Conservation (phyloP, 2,113 vertebrate genomes). For the Amia ocellicauda region DNA sequence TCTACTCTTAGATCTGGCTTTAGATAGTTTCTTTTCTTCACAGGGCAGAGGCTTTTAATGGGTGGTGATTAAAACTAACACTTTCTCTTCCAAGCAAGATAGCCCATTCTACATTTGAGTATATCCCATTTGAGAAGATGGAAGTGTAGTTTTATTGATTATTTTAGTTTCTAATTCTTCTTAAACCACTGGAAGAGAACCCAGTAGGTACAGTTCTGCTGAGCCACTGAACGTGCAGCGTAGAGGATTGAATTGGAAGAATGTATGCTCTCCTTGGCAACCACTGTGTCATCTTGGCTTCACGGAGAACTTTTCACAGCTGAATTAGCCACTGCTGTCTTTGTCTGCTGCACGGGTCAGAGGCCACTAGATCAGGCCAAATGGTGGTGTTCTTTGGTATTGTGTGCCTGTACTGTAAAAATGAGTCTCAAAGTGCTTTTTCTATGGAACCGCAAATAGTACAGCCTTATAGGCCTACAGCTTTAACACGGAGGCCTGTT, state of each 20-base stretch:
- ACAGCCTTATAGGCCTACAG: no score
- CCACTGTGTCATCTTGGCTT: constrained; percentile 7
- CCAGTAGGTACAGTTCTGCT: background rate
- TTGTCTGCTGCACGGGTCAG: background rate
- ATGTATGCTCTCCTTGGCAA: constrained; percentile 22
- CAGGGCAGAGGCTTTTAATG: background rate
- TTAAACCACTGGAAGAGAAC: background rate
- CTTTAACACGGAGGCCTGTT: no score
- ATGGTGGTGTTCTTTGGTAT: constrained; percentile 11
- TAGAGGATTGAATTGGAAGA: constrained; percentile 14
- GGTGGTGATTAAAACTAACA: background rate
- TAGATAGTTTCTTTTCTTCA: background rate
- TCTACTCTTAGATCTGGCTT: background rate
- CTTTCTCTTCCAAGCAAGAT: background rate
- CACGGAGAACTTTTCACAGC: constrained; percentile 5
- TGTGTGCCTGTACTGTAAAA: constrained; percentile 3
- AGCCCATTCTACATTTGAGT: no score
- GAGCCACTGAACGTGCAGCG: background rate
- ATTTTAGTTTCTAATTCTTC: background rate
- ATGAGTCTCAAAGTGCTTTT: background rate
- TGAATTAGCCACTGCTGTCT: constrained; percentile 1
- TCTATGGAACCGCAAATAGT: no score
- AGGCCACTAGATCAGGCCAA: constrained; percentile 15
- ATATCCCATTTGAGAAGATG: no score
- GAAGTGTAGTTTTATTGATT: no score